Evolutionary conservation across 2,888 invertebrate species (phyloP).

Genomic region (Synanthedon andrenaeformis): DNA sequence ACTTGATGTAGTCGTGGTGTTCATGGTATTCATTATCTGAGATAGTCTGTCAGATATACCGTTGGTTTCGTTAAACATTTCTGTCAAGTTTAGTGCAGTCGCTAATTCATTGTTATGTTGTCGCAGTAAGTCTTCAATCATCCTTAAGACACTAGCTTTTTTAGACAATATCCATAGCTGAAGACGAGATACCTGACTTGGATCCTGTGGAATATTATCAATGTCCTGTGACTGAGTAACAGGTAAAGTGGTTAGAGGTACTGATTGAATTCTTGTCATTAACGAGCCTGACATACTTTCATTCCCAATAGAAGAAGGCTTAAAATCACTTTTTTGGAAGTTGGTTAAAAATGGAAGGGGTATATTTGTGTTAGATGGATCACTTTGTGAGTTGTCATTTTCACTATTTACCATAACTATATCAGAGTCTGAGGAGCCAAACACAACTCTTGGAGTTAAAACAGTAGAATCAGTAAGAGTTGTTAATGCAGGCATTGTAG

Average conservation of each 20-base stretch:
- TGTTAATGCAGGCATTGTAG: slow-evolving; percentile 5
- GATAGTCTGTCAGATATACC: slow-evolving; percentile 46
- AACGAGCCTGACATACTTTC: slow-evolving; percentile 5
- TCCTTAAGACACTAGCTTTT: slow-evolving; percentile 59
- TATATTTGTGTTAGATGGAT: slow-evolving; percentile 33
- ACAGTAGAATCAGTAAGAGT: slow-evolving; percentile 9
- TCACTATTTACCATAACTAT: slow-evolving; percentile 16
- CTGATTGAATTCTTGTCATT: slow-evolving; percentile 8
- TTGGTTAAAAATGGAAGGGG: slow-evolving; percentile 48
- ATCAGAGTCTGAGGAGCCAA: slow-evolving; percentile 24
- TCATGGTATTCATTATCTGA: slow-evolving; percentile 51
- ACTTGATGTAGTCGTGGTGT: slow-evolving; percentile 29
- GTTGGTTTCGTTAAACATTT: slow-evolving; percentile 30
- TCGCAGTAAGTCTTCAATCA: slow-evolving; percentile 61
- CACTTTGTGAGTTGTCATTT: slow-evolving; percentile 16
- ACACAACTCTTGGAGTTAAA: slow-evolving; percentile 16
- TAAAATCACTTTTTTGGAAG: slow-evolving; percentile 34
- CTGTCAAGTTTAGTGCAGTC: slow-evolving; percentile 38
- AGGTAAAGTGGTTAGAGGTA: slow-evolving; percentile 16
- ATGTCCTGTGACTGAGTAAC: slow-evolving; percentile 14
- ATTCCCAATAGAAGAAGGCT: slow-evolving; percentile 15
- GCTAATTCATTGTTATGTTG: slow-evolving; percentile 56
- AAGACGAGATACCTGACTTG: slow-evolving; percentile 40
- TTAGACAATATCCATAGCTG: slow-evolving; percentile 60
- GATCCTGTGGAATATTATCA: slow-evolving; percentile 28